phyloP scores from a whole-genome alignment of 2,797 vertebrate genomes.

The Mycteria americana region DNA sequence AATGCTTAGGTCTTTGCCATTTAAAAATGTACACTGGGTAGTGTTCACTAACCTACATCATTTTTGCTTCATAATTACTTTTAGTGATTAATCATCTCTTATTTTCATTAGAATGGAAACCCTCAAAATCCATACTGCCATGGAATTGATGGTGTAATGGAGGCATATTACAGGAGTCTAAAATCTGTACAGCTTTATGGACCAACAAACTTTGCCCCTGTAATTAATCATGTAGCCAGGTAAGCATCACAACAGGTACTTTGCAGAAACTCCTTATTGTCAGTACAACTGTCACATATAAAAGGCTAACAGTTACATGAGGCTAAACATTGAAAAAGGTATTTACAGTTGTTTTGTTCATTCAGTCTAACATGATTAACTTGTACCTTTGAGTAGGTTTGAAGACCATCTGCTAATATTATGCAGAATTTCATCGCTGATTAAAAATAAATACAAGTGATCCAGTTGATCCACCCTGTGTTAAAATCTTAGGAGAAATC shows the following conservation, averaged over 20 bases:
- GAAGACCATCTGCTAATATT: neutral
- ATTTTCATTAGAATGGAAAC: slow-evolving; percentile 87
- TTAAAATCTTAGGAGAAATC: neutral
- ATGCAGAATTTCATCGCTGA: neutral
- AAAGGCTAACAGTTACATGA: neutral
- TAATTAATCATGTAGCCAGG: slow-evolving; percentile 97
- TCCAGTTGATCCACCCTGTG: neutral
- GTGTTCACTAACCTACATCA: neutral
- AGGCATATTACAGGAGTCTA: slow-evolving; percentile 94
- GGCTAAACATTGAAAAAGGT: neutral
- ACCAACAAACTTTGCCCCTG: slow-evolving; percentile 96
- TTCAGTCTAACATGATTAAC: neutral
- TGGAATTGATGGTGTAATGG: slow-evolving; percentile 96
- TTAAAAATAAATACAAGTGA: neutral
- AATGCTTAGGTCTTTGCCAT: neutral
- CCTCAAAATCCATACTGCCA: slow-evolving; percentile 96
- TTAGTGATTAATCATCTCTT: neutral
- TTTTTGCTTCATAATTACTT: neutral
- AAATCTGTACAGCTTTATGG: slow-evolving; percentile 97
- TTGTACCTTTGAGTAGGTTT: neutral
- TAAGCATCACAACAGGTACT: slow-evolving; percentile 53
- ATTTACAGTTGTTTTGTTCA: neutral
- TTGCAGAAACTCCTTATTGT: neutral
- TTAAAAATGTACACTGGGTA: neutral
- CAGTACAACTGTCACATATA: neutral